A percentile compares a stretch with the other conserved stretches of the same genome.
Conservation (phyloP, 2,113 vertebrate genomes). For the Perognathus longimembris region DNA sequence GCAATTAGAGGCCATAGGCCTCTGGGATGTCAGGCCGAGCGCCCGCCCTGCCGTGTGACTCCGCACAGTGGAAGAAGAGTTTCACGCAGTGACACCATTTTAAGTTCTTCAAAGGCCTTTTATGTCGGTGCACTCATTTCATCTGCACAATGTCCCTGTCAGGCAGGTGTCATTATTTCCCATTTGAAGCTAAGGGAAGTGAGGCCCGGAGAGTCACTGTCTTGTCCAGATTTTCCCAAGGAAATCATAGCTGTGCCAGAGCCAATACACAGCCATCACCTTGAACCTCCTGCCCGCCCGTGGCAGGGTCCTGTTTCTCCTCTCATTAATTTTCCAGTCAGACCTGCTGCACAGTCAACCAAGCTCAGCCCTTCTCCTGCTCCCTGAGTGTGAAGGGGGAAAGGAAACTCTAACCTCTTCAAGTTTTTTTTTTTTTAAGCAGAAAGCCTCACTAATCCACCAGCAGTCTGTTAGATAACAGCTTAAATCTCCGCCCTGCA, state of each 20-base stretch:
- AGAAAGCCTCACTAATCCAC: slow-evolving; percentile 64
- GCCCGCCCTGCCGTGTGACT: not conserved
- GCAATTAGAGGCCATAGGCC: not conserved
- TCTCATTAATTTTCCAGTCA: not conserved
- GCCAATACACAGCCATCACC: not conserved
- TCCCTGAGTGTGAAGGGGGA: not conserved
- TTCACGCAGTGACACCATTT: not conserved
- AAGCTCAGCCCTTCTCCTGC: not conserved
- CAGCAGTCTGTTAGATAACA: slow-evolving; percentile 55
- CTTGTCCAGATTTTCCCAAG: not conserved
- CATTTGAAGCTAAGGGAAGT: slow-evolving; percentile 14
- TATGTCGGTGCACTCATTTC: not conserved
- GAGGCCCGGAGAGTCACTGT: not conserved
- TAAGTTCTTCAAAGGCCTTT: slow-evolving; percentile 45
- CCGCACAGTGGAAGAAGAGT: not conserved
- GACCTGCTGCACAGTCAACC: not conserved
- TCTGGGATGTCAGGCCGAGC: not conserved
- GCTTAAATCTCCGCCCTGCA: not conserved
- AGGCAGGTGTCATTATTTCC: not conserved
- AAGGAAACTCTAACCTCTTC: slow-evolving; percentile 45
- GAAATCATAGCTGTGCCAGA: not conserved
- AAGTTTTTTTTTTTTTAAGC: slow-evolving; percentile 37
- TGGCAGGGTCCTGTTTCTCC: not conserved
- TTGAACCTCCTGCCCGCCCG: not conserved
- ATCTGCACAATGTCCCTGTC: not conserved